Evolutionary conservation across 2,888 invertebrate genomes (phyloP).

Genomic region (Tuta absoluta): DNA sequence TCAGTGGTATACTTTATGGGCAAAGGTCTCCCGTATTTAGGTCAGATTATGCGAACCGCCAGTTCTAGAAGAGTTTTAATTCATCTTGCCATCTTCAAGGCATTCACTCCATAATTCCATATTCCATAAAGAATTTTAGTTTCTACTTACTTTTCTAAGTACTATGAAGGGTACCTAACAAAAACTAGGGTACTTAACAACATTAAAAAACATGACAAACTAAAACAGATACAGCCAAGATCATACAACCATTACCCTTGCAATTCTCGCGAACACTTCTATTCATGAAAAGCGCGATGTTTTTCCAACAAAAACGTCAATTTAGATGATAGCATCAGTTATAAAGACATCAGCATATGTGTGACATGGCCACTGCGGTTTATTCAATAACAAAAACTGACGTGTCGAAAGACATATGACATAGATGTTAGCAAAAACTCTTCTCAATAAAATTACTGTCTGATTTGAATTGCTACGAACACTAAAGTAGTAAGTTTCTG

Average conservation of each 20-base stretch:
- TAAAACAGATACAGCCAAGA: neutral
- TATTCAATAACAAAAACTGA: neutral
- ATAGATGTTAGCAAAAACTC: neutral
- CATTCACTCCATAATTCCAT: no score
- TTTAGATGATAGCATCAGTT: conserved; percentile 3
- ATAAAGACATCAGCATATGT: conserved; percentile 13
- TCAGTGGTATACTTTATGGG: no score
- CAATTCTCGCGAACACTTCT: conserved; percentile 14
- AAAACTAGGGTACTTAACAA: no score
- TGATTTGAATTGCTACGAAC: neutral
- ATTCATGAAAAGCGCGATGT: neutral
- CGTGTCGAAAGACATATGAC: neutral
- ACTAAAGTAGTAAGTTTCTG: neutral
- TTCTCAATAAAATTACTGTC: neutral
- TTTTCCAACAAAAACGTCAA: conserved; percentile 1
- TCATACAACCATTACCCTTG: neutral
- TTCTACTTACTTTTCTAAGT: no score
- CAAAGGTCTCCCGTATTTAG: no score
- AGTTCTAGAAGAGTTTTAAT: no score
- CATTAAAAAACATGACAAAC: neutral
- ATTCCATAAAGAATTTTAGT: no score
- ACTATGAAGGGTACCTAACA: no score
- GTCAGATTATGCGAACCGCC: no score
- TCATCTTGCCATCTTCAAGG: no score
- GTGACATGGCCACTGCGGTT: conserved; percentile 1